Evolutionary conservation across 2,113 vertebrate genomes (phyloP).

Genomic region (Hemiscyllium ocellatum): DNA sequence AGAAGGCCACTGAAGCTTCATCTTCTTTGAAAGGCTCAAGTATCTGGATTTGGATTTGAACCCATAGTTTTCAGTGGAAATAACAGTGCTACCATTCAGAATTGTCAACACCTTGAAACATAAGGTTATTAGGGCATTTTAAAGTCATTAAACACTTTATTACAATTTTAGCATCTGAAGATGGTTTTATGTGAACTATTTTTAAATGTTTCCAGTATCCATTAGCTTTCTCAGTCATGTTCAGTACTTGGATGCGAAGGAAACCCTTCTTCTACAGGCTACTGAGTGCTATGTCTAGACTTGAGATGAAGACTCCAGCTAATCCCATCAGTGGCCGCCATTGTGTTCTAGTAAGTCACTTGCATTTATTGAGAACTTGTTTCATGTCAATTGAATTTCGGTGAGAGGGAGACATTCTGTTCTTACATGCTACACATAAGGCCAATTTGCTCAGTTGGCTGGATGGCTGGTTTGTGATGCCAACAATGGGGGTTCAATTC

Average conservation of each 20-base stretch:
- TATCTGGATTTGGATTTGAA: not conserved
- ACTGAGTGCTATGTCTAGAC: not conserved
- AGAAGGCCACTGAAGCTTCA: not conserved
- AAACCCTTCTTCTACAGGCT: constrained; percentile 37
- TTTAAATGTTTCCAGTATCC: constrained; percentile 22
- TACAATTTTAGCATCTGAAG: not conserved
- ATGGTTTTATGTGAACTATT: not conserved
- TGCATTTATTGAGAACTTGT: not conserved
- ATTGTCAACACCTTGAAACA: not conserved
- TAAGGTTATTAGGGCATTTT: not conserved
- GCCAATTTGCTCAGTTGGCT: no score
- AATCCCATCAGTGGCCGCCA: constrained; percentile 16
- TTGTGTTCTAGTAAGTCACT: constrained; percentile 36
- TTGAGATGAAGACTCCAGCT: constrained; percentile 26
- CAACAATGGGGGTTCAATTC: no score
- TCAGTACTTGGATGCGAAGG: constrained; percentile 36
- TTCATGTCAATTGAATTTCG: not conserved
- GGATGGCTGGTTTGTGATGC: no score
- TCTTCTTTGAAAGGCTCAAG: not conserved
- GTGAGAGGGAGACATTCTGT: not conserved
- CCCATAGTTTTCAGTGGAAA: not conserved
- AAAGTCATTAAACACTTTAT: not conserved
- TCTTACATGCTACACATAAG: not conserved
- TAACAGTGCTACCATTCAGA: not conserved
- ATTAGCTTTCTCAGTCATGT: constrained; percentile 32